These are phyloP conservation scores for Drosophila sproati DNA, from an alignment of 1,140 invertebrate species.

Conservation along the genomic window DNA sequence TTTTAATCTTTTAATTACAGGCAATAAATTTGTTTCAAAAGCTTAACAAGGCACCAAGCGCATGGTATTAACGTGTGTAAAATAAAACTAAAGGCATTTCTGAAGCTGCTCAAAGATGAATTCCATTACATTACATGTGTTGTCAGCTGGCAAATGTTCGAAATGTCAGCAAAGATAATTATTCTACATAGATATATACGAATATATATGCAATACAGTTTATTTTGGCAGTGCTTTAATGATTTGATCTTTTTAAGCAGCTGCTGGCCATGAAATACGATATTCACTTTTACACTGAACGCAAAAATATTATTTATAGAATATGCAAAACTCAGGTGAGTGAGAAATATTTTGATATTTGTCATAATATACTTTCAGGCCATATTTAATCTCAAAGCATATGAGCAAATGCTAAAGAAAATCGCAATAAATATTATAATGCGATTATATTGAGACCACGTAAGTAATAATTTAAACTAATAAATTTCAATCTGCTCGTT, in stretches of 20 bases:
- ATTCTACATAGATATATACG: neutral
- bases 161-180: neutral
- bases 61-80: conserved; percentile 14
- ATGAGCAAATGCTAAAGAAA: neutral
- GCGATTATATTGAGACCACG: no score
- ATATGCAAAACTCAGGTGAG: conserved; percentile 25
- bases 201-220: neutral
- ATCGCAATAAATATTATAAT: neutral
- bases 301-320: conserved; percentile 29
- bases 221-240: conserved; percentile 15
- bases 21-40: conserved; percentile 72
- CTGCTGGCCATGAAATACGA: conserved; percentile 39
- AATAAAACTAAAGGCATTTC: neutral
- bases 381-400: neutral
- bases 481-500: neutral
- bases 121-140: conserved; percentile 6
- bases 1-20: conserved; percentile 63
- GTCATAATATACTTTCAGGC: neutral
- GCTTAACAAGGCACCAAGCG: conserved; percentile 16
- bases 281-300: conserved; percentile 27
- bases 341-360: neutral
- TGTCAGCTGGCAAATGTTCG: conserved; percentile 21
- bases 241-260: conserved; percentile 11
- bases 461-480: neutral
- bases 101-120: conserved; percentile 3